Evolutionary conservation across 2,888 invertebrate species (phyloP).

Genomic region (Leistus spinibarbis): DNA sequence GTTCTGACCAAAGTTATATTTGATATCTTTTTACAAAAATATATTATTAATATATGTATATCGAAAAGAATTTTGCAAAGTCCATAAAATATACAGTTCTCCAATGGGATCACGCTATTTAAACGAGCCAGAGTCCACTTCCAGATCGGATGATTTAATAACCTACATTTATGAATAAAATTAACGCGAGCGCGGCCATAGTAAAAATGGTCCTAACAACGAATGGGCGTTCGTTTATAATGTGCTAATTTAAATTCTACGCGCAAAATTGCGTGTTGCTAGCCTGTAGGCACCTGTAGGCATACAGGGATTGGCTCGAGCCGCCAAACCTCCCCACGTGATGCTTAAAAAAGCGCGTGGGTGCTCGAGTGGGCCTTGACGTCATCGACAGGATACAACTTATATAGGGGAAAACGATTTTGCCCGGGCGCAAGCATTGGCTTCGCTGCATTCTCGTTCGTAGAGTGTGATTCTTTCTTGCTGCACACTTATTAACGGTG

Average conservation of each 20-base stretch:
- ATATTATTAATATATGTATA: too few species aligned
- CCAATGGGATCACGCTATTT: neutral
- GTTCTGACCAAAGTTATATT: too few species aligned
- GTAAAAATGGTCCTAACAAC: constrained; percentile 16
- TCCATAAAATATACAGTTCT: too few species aligned
- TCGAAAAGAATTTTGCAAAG: too few species aligned
- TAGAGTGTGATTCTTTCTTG: neutral
- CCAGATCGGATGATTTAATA: neutral
- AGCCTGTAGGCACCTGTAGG: neutral
- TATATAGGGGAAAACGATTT: too few species aligned
- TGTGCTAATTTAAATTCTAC: constrained; percentile 33
- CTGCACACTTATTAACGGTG: too few species aligned
- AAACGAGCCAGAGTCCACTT: too few species aligned
- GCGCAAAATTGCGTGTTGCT: constrained; percentile 2
- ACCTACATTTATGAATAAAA: neutral
- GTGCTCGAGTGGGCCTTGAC: neutral
- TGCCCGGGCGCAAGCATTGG: too few species aligned
- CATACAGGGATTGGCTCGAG: neutral
- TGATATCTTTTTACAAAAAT: too few species aligned
- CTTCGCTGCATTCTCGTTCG: too few species aligned
- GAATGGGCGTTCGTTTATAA: constrained; percentile 32
- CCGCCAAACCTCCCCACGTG: constrained; percentile 1
- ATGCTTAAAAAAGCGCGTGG: neutral
- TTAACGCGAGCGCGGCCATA: neutral
- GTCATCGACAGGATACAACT: neutral